phyloP scores from a whole-genome alignment of 1,140 invertebrate species.

The Alviniconcha marisindica region DNA sequence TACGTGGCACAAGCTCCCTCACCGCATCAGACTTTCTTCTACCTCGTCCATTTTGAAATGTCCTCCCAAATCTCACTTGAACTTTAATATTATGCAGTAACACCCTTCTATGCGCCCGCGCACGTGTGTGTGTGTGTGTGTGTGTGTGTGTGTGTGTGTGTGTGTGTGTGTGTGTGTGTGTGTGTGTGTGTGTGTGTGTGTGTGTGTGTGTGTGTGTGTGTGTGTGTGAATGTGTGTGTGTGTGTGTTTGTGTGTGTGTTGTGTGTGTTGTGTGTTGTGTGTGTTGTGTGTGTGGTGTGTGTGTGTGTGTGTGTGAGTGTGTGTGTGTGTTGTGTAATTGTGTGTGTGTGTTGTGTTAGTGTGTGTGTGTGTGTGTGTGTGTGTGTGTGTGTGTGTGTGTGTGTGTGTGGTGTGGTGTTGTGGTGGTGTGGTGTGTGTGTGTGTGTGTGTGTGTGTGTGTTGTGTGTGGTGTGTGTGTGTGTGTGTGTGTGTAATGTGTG shows the following conservation, averaged over 20 bases:
- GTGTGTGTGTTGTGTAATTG: slow-evolving; percentile 16
- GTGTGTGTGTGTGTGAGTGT: slow-evolving; percentile 43
- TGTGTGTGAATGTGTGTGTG: slow-evolving; percentile 18
- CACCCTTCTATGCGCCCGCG: neutral
- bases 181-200: slow-evolving; percentile 21
- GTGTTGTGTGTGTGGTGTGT: neutral
- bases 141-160: slow-evolving; percentile 20
- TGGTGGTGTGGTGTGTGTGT: too few species aligned
- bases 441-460: too few species aligned
- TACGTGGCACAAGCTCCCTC: too few species aligned
- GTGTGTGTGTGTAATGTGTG: too few species aligned
- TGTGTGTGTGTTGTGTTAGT: slow-evolving; percentile 27
- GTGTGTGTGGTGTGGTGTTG: neutral
- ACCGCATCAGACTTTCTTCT: too few species aligned
- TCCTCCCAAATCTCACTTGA: too few species aligned
- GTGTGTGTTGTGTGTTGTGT: neutral
- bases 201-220: slow-evolving; percentile 44
- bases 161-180: neutral
- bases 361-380: slow-evolving; percentile 42
- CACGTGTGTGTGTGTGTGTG: neutral
- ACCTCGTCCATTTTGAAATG: too few species aligned
- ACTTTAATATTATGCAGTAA: too few species aligned
- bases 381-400: neutral
- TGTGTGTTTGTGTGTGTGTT: slow-evolving; percentile 34
- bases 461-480: too few species aligned